Conservation (phyloP, 37 sponge, comb jelly and placozoan genomes). For the Geodia barretti region DNA sequence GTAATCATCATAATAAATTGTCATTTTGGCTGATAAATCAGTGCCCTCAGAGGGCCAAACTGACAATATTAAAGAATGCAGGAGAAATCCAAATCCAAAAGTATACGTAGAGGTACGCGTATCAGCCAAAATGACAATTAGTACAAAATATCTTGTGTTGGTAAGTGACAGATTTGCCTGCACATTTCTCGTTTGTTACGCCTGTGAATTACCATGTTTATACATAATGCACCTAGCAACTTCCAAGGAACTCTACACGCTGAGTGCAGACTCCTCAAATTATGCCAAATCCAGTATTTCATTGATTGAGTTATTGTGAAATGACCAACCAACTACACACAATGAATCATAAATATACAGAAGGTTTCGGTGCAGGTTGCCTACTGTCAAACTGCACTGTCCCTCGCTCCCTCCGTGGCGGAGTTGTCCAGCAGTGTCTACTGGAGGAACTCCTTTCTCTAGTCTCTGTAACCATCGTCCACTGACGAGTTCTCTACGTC, state of each 20-base stretch:
- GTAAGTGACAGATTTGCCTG: too few species aligned
- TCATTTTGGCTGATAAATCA: constrained; percentile 78
- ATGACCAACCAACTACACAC: too few species aligned
- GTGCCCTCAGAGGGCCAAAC: constrained; percentile 72
- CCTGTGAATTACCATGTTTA: too few species aligned
- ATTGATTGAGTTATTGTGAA: too few species aligned
- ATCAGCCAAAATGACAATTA: background rate
- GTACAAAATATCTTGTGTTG: too few species aligned
- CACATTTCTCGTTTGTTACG: too few species aligned
- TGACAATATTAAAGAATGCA: constrained; percentile 57
- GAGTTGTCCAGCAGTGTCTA: constrained; percentile 65
- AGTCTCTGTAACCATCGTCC: constrained; percentile 74
- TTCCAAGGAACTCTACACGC: too few species aligned
- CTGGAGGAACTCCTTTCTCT: constrained; percentile 83
- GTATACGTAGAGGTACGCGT: constrained; percentile 56
- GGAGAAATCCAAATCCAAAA: constrained; percentile 82
- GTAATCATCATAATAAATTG: constrained; percentile 79
- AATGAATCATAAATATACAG: too few species aligned
- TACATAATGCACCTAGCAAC: too few species aligned
- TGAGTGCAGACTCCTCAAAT: too few species aligned
- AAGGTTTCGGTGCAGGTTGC: too few species aligned
- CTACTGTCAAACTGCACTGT: background rate
- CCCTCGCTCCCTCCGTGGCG: constrained; percentile 32
- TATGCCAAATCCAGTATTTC: too few species aligned
- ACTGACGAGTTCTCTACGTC: constrained; percentile 81